Evolutionary conservation across 2,113 vertebrate species (phyloP).

Genomic region (Nycticorax nycticorax): DNA sequence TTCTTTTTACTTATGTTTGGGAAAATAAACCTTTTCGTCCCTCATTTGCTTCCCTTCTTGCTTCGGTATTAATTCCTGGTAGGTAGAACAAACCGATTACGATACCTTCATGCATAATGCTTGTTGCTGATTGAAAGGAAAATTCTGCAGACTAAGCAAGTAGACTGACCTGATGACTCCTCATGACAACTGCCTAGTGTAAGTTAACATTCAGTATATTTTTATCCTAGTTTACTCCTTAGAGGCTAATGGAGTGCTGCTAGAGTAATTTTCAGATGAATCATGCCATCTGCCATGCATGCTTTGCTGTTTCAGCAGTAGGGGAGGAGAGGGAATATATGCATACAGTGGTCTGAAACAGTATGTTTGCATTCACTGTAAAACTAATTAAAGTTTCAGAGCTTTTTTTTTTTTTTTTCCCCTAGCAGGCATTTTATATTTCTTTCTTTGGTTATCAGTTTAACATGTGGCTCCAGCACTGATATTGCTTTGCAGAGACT

Average conservation of each 20-base stretch:
- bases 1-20: neutral
- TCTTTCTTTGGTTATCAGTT: neutral
- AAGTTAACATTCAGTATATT: constrained; percentile 54
- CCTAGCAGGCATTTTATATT: neutral
- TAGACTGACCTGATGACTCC: neutral
- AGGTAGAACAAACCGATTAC: neutral
- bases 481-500: neutral
- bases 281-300: constrained; percentile 54
- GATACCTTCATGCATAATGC: neutral
- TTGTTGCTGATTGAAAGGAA: constrained; percentile 11
- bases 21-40: neutral
- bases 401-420: neutral
- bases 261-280: constrained; percentile 65
- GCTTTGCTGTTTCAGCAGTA: constrained; percentile 53
- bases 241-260: constrained; percentile 56
- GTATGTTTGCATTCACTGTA: neutral
- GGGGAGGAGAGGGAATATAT: neutral
- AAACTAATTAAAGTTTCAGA: neutral
- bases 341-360: neutral
- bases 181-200: constrained; percentile 31
- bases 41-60: neutral
- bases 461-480: neutral
- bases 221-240: constrained; percentile 61
- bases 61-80: neutral
- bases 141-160: constrained; percentile 42